These are phyloP conservation scores for Zalophus californianus DNA, from an alignment of 2,797 vertebrate genomes.

Conservation along the genomic window DNA sequence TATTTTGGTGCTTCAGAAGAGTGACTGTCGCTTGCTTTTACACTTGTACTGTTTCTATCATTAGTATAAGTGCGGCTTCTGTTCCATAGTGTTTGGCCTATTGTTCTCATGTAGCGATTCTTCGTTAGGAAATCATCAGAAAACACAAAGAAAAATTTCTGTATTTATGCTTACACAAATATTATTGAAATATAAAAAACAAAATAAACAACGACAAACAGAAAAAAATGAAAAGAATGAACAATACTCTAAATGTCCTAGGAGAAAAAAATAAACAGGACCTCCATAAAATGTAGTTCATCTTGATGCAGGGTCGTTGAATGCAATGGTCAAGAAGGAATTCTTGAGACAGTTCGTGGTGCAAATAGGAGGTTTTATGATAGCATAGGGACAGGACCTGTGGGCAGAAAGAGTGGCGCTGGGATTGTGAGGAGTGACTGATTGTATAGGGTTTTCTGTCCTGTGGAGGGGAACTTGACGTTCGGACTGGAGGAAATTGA, in stretches of 20 bases:
- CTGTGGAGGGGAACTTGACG: background rate
- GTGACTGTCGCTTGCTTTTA: slow-evolving; percentile 90
- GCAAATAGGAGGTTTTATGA: background rate
- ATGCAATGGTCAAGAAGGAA: background rate
- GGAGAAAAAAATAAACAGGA: background rate
- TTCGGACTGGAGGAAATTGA: background rate
- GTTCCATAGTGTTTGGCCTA: background rate
- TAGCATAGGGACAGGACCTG: background rate
- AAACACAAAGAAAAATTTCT: background rate
- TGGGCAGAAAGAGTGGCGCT: background rate
- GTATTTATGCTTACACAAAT: background rate
- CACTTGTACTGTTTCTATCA: slow-evolving; percentile 97
- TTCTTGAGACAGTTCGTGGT: background rate
- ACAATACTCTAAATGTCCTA: background rate
- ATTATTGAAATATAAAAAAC: background rate
- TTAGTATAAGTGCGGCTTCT: slow-evolving; percentile 93
- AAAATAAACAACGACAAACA: background rate
- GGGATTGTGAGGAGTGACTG: background rate
- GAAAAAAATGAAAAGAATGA: background rate
- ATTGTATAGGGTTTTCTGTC: background rate
- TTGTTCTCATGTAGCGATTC: background rate
- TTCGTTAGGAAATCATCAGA: background rate
- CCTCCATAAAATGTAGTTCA: background rate
- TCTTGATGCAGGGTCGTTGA: background rate
- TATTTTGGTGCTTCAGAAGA: slow-evolving; percentile 87